Evolutionary conservation across 35 echinoderm and acorn worm species (phyloP), one percentile per base, ranked within the genome.

Genomic region (Anneissia japonica): DNA sequence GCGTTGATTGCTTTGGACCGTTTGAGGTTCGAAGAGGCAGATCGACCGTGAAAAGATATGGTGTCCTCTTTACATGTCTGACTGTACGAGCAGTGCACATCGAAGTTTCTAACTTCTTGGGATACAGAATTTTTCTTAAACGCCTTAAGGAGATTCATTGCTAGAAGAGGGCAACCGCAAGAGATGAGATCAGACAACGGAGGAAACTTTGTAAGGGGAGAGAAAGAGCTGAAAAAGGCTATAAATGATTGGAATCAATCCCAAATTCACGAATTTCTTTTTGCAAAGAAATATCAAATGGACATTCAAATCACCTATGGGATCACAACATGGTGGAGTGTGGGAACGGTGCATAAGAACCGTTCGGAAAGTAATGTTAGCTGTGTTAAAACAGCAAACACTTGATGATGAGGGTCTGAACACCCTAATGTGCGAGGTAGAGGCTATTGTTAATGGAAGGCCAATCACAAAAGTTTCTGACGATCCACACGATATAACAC

Each of bases 271-370:
- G 75, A 87, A 31, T 64, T n/a, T 87, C 37, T 7, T 39, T 10
- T 21, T 5, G 26, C 85, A 88, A 37, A 17, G 46, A 31, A 33
- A 5, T 34, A 36, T 86, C 0, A 39, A 64, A 32, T 92, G 85
- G 85, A 34, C 23, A 0, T 90, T 86, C 45, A 90, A 87, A 38
- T 64, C 92, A 23, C 88, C 84, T n/a, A 30, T 72, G 28, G 93
- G 87, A 35, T 90, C 92, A 0, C 85, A 91, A 30, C 37, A 81
- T 5, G 93, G 93, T 7, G 89, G 89, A 33, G 85, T 73, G 0
- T 90, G 87, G 87, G 92, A 90, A 74, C 29, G 92, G 13, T 55
- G 75, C 33, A 91, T 94, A 5, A 29, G 89, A 40, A 88, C 75
- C 12, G 74, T 46, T 12, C 26, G 89, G 17, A 86, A 87, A 39